A percentile compares a stretch with the other conserved stretches of the same genome.
These are phyloP conservation scores for Scolopax rusticola DNA, from an alignment of 2,797 vertebrate genomes.

Conservation along the genomic window DNA sequence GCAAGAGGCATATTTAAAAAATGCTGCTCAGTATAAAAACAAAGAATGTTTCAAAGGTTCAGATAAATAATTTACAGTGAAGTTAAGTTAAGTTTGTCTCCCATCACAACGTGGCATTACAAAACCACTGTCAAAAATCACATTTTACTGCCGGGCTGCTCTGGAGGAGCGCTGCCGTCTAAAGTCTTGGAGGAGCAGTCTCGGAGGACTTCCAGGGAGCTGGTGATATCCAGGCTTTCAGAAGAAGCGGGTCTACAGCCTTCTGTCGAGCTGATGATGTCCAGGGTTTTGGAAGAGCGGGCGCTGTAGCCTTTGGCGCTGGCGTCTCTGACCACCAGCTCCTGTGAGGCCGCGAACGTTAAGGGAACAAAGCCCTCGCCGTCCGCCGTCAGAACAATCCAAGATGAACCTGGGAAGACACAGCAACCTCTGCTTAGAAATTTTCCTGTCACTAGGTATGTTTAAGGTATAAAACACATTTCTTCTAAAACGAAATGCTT, in stretches of 20 bases:
- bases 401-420: conserved; percentile 84
- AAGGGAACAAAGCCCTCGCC: conserved; percentile 91
- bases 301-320: conserved; percentile 8
- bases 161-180: not conserved
- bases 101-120: not conserved
- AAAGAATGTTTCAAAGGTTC: not conserved
- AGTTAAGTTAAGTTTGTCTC: too few relatives aligned
- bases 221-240: conserved; percentile 41
- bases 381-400: conserved; percentile 91
- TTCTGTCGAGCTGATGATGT: conserved; percentile 46
- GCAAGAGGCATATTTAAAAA: conserved; percentile 35
- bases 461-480: not conserved
- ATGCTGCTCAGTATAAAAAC: conserved; percentile 3
- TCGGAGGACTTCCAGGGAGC: conserved; percentile 37
- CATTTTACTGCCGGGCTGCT: not conserved
- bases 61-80: conserved; percentile 56
- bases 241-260: conserved; percentile 12
- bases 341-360: conserved; percentile 85
- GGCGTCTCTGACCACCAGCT: conserved; percentile 87
- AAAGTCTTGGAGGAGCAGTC: conserved; percentile 6
- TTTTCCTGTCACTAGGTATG: not conserved
- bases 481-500: not conserved
- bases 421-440: rapidly evolving
- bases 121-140: not conserved
- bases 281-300: conserved; percentile 42